phyloP scores from a whole-genome alignment of 2,797 vertebrate genomes.

The Xenentodon cancila region DNA sequence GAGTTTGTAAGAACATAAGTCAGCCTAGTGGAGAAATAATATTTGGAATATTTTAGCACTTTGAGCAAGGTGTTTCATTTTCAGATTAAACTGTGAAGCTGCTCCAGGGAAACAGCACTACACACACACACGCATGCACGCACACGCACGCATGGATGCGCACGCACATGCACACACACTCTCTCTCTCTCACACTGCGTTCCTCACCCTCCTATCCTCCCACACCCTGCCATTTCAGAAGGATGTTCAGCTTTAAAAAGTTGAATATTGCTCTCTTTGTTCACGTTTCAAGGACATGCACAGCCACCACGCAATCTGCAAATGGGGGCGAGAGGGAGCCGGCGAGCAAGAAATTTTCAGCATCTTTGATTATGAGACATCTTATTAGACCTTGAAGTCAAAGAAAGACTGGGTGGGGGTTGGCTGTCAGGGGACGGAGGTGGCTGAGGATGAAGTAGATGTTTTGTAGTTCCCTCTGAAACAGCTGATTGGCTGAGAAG shows the following conservation, averaged over 20 bases:
- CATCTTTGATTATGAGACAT: slow-evolving; percentile 54
- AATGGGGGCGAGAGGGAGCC: slow-evolving; percentile 24
- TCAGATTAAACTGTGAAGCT: slow-evolving; percentile 58
- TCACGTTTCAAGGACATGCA: slow-evolving; percentile 71
- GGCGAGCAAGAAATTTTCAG: slow-evolving; percentile 8
- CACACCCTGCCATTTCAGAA: slow-evolving; percentile 58
- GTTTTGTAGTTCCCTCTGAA: neutral
- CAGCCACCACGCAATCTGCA: slow-evolving; percentile 53
- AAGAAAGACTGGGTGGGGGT: neutral
- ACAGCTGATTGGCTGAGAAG: too few relatives aligned
- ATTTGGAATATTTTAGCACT: slow-evolving; percentile 75
- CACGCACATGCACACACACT: neutral
- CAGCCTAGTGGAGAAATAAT: slow-evolving; percentile 37
- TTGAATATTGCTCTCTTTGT: slow-evolving; percentile 67
- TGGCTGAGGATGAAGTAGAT: slow-evolving; percentile 21
- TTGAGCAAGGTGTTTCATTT: slow-evolving; percentile 78
- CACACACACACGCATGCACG: neutral
- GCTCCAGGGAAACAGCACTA: slow-evolving; percentile 27
- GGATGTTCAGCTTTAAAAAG: slow-evolving; percentile 59
- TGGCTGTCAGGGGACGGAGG: neutral
- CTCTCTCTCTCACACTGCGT: neutral
- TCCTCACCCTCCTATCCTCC: slow-evolving; percentile 11
- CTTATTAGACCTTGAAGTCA: slow-evolving; percentile 44
- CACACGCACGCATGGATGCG: too few relatives aligned
- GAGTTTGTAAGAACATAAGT: slow-evolving; percentile 14